Base-by-base conservation (phyloP, 2,888 invertebrate genomes). In the Drosophila imparisetae region DNA sequence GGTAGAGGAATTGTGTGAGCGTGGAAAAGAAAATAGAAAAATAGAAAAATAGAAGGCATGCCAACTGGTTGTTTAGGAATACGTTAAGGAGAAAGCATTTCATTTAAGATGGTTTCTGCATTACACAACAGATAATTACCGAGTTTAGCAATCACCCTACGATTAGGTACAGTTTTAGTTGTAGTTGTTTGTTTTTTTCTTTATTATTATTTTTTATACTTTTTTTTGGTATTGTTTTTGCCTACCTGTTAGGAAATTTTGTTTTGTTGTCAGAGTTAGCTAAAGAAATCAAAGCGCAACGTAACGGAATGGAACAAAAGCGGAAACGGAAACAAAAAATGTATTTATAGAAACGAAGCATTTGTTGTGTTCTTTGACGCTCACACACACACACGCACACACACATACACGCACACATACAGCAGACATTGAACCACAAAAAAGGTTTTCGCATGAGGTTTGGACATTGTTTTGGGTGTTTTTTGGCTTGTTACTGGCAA, bases 211-310 rank as follows among this genome's bases (percentile, higher is more conserved):
- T 50, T 32, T 40, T 40, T 49, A 18, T 30, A n/a, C 13, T 49
- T 29, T 11, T 11, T 42, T 52, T 58, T 34, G 21, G 40, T 40
- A 49, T 52, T 34, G 30, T 60, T 67, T 64, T 63, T 57, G 52
- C 81, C 81, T 81, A 81, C 81, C 81, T 81, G 82, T 79, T 84
- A 63, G 38, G 34, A 65, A 52, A 63, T 65, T 49, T 72, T 52
- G 30, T 63, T 65, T 65, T 48, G 27, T 63, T 76, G 75, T 66
- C 72, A 72, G 72, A 66, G 58, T 78, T 65, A 74, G 74, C 70
- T 69, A 52, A 67, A 60, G 61, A 80, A 75, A 79, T 63, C 30
- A 62, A 70, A 76, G 75, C 54, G 83, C 81, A 84, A 72, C 66
- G 58, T 48, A 81, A 83, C 67, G 69, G 66, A 75, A 73, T 64